phyloP scores from a whole-genome alignment of 2,113 vertebrate species.

The Colossoma macropomum region DNA sequence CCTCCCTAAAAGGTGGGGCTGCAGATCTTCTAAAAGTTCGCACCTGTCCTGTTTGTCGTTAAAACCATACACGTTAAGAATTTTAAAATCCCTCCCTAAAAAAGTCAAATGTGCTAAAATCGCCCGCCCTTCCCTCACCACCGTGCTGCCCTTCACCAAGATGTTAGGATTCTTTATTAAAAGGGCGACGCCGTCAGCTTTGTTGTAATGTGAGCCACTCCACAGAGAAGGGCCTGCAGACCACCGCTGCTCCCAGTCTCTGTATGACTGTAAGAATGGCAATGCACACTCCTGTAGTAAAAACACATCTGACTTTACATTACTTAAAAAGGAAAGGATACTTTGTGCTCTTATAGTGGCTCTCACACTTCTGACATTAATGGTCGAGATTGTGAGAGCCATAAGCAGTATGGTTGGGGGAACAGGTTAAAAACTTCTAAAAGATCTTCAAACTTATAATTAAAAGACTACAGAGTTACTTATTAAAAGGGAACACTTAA shows the following conservation, averaged over 20 bases:
- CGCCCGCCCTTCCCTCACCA: conserved; percentile 25
- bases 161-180: conserved; percentile 23
- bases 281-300: conserved; percentile 20
- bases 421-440: neutral
- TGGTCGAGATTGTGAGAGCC: conserved; percentile 5
- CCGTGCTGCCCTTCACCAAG: conserved; percentile 43
- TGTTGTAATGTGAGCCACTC: neutral
- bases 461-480: neutral
- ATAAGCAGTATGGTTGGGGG: conserved; percentile 29
- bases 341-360: neutral
- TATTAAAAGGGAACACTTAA: neutral
- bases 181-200: neutral
- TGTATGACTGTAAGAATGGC: neutral
- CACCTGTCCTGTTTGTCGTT: neutral
- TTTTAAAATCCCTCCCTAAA: conserved; percentile 7
- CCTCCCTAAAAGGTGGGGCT: conserved; percentile 28
- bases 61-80: conserved; percentile 44
- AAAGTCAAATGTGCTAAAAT: conserved; percentile 21
- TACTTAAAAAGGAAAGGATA: conserved; percentile 4
- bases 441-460: too few species aligned
- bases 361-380: conserved; percentile 42
- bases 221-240: conserved; percentile 12
- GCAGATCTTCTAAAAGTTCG: conserved; percentile 14
- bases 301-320: conserved; percentile 15
- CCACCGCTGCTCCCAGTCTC: conserved; percentile 23